These are phyloP conservation scores for Diarsia dahlii DNA, from an alignment of 2,888 invertebrate species.

Conservation along the genomic window DNA sequence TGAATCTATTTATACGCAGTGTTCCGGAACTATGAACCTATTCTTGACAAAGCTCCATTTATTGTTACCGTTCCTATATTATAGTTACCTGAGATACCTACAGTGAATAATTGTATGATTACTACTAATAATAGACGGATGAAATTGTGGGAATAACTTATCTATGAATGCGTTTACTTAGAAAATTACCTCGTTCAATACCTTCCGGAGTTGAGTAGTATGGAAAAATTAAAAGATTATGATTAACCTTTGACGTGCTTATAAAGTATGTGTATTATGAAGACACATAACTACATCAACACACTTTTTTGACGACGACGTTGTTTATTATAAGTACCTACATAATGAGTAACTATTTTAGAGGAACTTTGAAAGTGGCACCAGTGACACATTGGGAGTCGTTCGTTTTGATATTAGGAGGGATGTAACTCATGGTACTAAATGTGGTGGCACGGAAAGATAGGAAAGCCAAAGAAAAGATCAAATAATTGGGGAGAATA, in stretches of 20 bases:
- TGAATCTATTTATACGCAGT: neutral
- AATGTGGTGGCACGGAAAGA: neutral
- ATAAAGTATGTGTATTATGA: neutral
- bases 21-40: neutral
- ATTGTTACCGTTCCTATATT: neutral
- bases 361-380: neutral
- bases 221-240: conserved; percentile 22
- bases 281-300: neutral
- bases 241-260: neutral
- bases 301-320: neutral
- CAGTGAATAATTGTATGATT: conserved; percentile 31
- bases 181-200: conserved; percentile 38
- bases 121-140: conserved; percentile 15
- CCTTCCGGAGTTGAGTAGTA: conserved; percentile 3
- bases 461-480: neutral
- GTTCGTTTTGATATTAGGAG: neutral
- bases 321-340: neutral
- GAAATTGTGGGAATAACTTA: conserved; percentile 38
- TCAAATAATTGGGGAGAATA: neutral
- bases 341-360: neutral
- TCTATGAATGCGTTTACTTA: conserved; percentile 19
- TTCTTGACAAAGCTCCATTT: neutral
- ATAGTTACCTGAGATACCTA: conserved; percentile 15
- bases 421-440: neutral
- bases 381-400: neutral